These are phyloP conservation scores for Dryas iulia DNA, from an alignment of 1,140 invertebrate species.

Conservation along the genomic window DNA sequence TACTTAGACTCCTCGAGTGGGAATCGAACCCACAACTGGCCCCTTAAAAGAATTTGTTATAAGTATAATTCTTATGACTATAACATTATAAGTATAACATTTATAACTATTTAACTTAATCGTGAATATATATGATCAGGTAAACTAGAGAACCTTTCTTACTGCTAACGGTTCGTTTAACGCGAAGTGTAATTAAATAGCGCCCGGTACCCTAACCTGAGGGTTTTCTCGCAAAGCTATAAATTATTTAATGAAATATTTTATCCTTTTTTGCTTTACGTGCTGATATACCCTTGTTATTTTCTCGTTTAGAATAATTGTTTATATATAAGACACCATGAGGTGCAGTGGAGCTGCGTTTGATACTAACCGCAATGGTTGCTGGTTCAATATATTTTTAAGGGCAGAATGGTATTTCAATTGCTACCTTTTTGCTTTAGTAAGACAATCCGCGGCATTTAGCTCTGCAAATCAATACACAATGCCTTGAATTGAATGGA, in stretches of 20 bases:
- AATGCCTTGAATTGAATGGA: no score
- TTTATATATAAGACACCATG: neutral
- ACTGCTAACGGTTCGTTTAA: slow-evolving; percentile 44
- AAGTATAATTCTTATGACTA: neutral
- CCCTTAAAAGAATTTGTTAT: no score
- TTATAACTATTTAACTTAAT: neutral
- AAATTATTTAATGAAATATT: slow-evolving; percentile 5
- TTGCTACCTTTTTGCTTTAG: no score
- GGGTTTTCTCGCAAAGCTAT: slow-evolving; percentile 25
- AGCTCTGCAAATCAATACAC: no score
- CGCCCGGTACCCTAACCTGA: slow-evolving; percentile 21
- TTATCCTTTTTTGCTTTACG: slow-evolving; percentile 11
- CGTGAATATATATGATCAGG: neutral
- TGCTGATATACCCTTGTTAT: neutral
- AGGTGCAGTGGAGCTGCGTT: no score
- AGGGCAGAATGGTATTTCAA: no score
- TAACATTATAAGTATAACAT: neutral
- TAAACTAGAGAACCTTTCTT: neutral
- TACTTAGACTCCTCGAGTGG: no score
- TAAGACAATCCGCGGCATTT: no score
- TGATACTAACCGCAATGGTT: no score
- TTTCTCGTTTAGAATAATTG: neutral
- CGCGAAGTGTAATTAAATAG: slow-evolving; percentile 55
- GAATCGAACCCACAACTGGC: neutral
- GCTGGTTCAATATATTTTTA: no score